phyloP scores from a whole-genome alignment of 2,797 vertebrate genomes.

The Ceyx erithaca region DNA sequence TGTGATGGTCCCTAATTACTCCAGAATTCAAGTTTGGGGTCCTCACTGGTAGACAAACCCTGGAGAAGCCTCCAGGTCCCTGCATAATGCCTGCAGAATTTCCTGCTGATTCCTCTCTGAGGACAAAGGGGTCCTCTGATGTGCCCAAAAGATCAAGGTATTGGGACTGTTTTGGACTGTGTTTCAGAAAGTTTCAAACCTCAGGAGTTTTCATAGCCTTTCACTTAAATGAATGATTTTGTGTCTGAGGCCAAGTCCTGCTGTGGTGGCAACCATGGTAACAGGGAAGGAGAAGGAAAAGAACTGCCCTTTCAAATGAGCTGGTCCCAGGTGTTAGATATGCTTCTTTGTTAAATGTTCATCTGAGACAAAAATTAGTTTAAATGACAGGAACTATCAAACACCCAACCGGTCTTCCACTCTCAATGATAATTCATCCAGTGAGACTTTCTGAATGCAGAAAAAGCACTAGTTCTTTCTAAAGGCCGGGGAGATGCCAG shows the following conservation, averaged over 20 bases:
- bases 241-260: constrained; percentile 9
- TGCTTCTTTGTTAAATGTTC: neutral
- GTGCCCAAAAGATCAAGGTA: neutral
- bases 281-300: neutral
- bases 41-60: neutral
- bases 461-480: neutral
- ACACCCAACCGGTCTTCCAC: neutral
- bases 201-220: constrained; percentile 14
- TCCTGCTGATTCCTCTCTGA: neutral
- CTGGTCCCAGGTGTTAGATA: constrained; percentile 15
- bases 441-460: neutral
- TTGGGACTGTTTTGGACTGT: neutral
- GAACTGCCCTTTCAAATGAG: neutral
- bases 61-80: neutral
- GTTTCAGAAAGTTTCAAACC: constrained; percentile 16
- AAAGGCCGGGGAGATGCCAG: neutral
- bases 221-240: constrained; percentile 8
- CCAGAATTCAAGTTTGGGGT: neutral
- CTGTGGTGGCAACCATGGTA: constrained; percentile 34
- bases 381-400: neutral
- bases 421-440: neutral
- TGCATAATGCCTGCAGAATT: neutral
- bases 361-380: neutral
- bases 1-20: neutral
- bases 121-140: neutral